A percentile compares a stretch with the other conserved stretches of the same genome.
Evolutionary conservation across 2,113 vertebrate genomes (phyloP).

Genomic region (Myanophis thanlyinensis): DNA sequence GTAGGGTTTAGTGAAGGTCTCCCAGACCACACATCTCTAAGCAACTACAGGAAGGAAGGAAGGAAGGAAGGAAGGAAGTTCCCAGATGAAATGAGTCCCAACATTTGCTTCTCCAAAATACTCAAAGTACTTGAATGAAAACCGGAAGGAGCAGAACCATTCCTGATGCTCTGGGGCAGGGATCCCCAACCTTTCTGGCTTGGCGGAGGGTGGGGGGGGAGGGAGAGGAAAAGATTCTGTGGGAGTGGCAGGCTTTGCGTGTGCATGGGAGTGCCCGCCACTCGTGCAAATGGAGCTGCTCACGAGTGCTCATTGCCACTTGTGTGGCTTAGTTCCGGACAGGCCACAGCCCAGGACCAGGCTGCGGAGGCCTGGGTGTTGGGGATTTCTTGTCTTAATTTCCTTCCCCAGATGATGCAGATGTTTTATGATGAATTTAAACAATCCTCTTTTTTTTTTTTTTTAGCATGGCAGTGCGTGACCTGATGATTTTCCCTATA

Average conservation of each 20-base stretch:
- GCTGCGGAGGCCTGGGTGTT: background rate
- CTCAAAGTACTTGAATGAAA: background rate
- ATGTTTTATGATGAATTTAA: background rate
- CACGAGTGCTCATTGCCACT: background rate
- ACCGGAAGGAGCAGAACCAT: background rate
- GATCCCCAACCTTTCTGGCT: background rate
- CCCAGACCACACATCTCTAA: background rate
- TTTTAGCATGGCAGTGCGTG: background rate
- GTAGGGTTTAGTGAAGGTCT: background rate
- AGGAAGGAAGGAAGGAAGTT: background rate
- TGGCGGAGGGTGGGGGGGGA: background rate
- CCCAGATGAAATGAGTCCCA: background rate
- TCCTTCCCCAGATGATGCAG: background rate
- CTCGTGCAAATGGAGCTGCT: background rate
- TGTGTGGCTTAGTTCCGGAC: background rate
- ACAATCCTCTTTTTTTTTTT: background rate
- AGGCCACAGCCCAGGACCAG: background rate
- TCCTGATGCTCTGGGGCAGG: background rate
- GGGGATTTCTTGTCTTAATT: background rate
- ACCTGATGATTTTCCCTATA: background rate
- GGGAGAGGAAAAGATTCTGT: background rate
- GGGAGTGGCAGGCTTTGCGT: background rate
- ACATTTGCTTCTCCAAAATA: background rate
- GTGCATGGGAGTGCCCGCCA: background rate
- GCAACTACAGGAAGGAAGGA: background rate